Evolutionary conservation across 2,113 vertebrate species (phyloP).

Genomic region (Falco punctatus): DNA sequence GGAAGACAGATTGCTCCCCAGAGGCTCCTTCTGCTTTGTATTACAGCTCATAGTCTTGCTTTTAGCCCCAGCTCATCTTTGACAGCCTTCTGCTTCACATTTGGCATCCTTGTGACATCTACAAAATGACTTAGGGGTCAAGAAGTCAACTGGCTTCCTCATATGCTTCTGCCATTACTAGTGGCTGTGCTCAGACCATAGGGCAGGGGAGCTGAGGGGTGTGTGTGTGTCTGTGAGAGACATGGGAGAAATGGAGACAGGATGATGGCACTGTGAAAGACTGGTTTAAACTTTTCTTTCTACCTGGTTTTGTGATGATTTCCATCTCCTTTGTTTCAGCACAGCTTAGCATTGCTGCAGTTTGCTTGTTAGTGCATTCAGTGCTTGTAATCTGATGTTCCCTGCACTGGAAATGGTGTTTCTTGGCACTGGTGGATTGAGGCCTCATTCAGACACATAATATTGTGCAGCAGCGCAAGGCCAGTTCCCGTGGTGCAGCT

Average conservation of each 20-base stretch:
- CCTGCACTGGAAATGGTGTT: slow-evolving; percentile 41
- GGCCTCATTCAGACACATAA: neutral
- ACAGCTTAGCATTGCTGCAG: slow-evolving; percentile 40
- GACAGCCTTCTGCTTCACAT: slow-evolving; percentile 84
- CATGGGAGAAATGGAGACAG: neutral
- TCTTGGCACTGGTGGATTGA: neutral
- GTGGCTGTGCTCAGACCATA: neutral
- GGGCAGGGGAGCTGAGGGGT: neutral
- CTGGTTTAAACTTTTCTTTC: slow-evolving; percentile 57
- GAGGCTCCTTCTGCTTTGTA: slow-evolving; percentile 83
- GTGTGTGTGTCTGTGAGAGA: neutral
- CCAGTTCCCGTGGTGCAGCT: neutral
- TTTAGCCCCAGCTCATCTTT: slow-evolving; percentile 78
- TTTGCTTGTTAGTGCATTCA: slow-evolving; percentile 48
- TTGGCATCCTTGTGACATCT: slow-evolving; percentile 84
- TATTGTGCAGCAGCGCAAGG: neutral
- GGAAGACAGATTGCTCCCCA: slow-evolving; percentile 87
- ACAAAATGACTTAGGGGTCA: slow-evolving; percentile 79
- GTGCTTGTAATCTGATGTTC: slow-evolving; percentile 61
- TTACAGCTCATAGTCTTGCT: slow-evolving; percentile 79
- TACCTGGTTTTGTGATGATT: slow-evolving; percentile 45
- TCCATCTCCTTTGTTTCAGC: slow-evolving; percentile 48
- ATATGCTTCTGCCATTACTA: slow-evolving; percentile 83
- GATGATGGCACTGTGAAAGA: slow-evolving; percentile 32
- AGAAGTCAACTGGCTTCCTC: slow-evolving; percentile 79